Conservation (phyloP, 2,113 vertebrate species). For the Orthonyx spaldingii region DNA sequence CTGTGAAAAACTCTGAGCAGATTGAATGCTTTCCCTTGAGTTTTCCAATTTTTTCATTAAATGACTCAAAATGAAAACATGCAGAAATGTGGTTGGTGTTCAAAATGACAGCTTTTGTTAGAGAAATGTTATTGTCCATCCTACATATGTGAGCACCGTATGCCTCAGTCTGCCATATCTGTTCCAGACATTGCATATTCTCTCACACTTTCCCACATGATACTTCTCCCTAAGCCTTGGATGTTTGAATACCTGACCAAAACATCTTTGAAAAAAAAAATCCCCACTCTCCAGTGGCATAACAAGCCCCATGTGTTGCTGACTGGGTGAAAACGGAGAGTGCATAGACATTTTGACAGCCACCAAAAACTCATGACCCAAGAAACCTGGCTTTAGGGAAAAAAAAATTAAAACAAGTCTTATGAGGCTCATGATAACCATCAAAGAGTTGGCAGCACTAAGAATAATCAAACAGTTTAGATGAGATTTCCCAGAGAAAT, state of each 20-base stretch:
- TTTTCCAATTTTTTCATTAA: not conserved
- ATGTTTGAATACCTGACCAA: not conserved
- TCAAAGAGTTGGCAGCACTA: not conserved
- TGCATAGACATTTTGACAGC: not conserved
- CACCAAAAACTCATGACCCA: not conserved
- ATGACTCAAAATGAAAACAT: slow-evolving; percentile 12
- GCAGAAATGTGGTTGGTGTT: not conserved
- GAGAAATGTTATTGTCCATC: slow-evolving; percentile 8
- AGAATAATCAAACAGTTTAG: not conserved
- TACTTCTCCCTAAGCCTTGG: not conserved
- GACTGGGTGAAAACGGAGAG: not conserved
- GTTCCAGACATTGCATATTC: not conserved
- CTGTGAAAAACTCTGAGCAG: not conserved
- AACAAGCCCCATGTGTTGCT: not conserved
- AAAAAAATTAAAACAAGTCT: not conserved
- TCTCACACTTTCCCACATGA: not conserved
- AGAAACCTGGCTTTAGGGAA: not conserved
- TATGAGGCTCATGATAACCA: not conserved
- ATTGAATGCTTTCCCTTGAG: not conserved
- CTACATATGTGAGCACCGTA: not conserved
- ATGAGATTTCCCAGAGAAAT: not conserved
- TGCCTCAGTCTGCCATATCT: not conserved
- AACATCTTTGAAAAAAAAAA: not conserved
- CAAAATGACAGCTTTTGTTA: not conserved
- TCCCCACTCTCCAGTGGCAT: not conserved